Evolutionary conservation across 2,113 vertebrate species (phyloP), one percentile per base, ranked within the genome.

Genomic region (Dasypus novemcinctus): DNA sequence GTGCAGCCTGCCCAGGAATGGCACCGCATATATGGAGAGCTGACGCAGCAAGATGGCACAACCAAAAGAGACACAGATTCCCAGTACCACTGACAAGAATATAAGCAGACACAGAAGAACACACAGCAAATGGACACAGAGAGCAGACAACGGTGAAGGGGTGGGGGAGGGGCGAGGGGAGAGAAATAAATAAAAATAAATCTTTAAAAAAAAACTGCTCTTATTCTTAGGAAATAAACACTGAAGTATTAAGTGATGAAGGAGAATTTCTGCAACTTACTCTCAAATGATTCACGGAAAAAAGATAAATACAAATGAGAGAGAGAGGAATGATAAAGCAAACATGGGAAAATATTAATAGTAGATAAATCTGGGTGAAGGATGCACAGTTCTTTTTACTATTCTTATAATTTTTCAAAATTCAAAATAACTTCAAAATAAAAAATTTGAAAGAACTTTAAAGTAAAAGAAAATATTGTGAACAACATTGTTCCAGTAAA

Each of bases 321-420:
- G 8, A 81, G 4, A 43, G 7, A 81, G 27, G 29, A 31, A 66
- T 91, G 11, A 63, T 49, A 43, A 15, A 90, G 27, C 43, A 86
- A 69, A 74, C 61, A 72, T 49, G 36, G 43, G 21, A 93, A 91
- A 95, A 95, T 68, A 83, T 64, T 90, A 95, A 64, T 31, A 66
- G 27, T 52, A 21, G 43, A 43, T 49, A 68, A 46, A 46, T 76
- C 36, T 68, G 59, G n/a, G 36, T 38, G 74, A 80, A 81, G 17
- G 12, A 43, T 41, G 49, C 52, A 29, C 18, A 46, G 6, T 80
- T 41, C n/a, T 75, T 80, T 43, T 31, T 41, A 41, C 36, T 72
- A 72, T 38, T 43, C 63, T 81, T 46, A 66, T 20, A 54, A 57
- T 57, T 90, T 84, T 81, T 87, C 75, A 72, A 89, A 38, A 23